phyloP scores from a whole-genome alignment of 2,113 vertebrate genomes.

The Acinonyx jubatus region DNA sequence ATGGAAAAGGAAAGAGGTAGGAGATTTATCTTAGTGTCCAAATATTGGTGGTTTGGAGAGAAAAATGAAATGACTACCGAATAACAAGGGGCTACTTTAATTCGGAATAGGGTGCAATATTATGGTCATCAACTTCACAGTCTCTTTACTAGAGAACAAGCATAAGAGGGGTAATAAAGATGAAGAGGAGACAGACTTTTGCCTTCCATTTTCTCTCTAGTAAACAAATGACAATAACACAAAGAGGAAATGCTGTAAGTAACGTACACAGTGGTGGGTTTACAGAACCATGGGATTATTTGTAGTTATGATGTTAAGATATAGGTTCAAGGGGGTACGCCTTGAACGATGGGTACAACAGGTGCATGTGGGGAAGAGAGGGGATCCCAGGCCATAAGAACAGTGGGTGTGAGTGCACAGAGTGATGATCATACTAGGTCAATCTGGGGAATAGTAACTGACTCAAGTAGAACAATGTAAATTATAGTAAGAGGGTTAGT shows the following conservation, averaged over 20 bases:
- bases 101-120: neutral
- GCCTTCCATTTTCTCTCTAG: neutral
- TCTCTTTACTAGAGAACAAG: neutral
- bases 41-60: neutral
- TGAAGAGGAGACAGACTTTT: neutral
- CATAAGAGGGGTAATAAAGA: neutral
- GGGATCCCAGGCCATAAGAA: neutral
- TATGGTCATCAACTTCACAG: neutral
- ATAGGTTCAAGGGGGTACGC: neutral
- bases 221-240: neutral
- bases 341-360: neutral
- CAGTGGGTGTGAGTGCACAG: rapidly evolving
- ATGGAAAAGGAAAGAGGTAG: neutral
- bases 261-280: neutral
- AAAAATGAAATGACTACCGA: neutral
- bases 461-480: neutral
- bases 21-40: neutral
- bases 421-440: neutral
- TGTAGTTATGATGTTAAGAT: neutral
- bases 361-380: neutral
- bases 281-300: neutral
- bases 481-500: neutral
- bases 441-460: neutral
- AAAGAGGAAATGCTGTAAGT: neutral
- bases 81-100: neutral